Conservation (phyloP, 2,113 vertebrate genomes). For the Penelope pileata region DNA sequence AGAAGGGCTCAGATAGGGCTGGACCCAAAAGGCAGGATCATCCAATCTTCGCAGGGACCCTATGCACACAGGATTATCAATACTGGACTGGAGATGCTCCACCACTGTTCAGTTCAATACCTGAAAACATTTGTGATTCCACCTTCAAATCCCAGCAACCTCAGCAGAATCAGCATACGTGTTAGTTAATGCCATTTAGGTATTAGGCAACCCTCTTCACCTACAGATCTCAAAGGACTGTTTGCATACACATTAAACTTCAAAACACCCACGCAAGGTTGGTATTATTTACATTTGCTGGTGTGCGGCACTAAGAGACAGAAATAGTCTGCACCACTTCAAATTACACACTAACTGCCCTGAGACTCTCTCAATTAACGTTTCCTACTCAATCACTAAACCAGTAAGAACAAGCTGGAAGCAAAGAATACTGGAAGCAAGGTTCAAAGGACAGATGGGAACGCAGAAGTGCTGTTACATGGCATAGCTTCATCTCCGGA, state of each 20-base stretch:
- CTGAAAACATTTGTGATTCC: not conserved
- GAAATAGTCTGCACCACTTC: not conserved
- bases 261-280: not conserved
- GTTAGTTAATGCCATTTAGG: not conserved
- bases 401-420: not conserved
- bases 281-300: slow-evolving; percentile 2
- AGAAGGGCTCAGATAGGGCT: not conserved
- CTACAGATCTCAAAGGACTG: not conserved
- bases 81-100: not conserved
- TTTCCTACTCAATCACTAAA: not conserved
- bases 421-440: not conserved
- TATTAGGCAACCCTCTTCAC: not conserved
- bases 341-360: not conserved
- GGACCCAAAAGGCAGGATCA: not conserved
- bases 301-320: slow-evolving; percentile 11
- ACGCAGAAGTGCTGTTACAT: not conserved
- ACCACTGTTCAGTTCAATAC: not conserved
- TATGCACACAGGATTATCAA: fast-evolving
- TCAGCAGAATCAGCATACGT: not conserved
- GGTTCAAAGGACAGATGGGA: not conserved
- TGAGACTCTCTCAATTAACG: not conserved
- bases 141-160: not conserved
- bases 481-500: not conserved
- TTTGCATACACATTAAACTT: not conserved
- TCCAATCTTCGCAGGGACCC: not conserved